Base-by-base conservation (phyloP, 2,888 invertebrate genomes). In the Entomobrya proxima region DNA sequence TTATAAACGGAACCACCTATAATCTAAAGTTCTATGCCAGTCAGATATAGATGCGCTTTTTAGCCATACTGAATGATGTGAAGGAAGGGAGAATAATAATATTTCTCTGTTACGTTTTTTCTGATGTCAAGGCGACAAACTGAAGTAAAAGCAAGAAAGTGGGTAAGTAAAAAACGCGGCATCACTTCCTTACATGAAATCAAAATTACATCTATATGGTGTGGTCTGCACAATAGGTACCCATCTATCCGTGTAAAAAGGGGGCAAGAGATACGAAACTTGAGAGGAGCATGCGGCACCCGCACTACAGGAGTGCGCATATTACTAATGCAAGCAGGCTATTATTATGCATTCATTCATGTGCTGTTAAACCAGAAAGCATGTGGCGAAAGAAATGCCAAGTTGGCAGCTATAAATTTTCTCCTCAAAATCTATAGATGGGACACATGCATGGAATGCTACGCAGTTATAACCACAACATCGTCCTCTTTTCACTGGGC, bases 381-480 rank as follows among this genome's bases (percentile, higher is more conserved):
- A 61, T 76, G 64, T 15, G 52, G 64, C 21, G 67, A 76, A 52
- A 82, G 61, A 76, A 76, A 67, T 82, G 77, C 55, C 83, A 67
- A 69, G 40, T 40, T 76, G 52, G 47, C 69, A 69, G 77, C 55
- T 18, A 84, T 84, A 84, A 84, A 84, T 84, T 77, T 76, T 47
- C 76, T 27, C 2, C 15, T 55, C 21, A 58, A 84, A 84, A 77
- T 76, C 82, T 37, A 64, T 67, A 44, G 32, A 13, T 50, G 15
- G 21, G 11, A 30, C 44, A 50, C 44, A 78, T 50, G 67, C 40
- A 30, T 67, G 47, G 47, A 64, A 47, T 64, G 21, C 18, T 27
- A 47, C 30, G 13, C 32, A 11, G 4, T 6, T 30, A 6, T 52
- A 30, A 7, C 32, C 61, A 61, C n/a, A 15, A 30, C 74, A 50